Evolutionary conservation across 2,113 vertebrate species (phyloP).

Genomic region (Protobothrops mucrosquamatus): DNA sequence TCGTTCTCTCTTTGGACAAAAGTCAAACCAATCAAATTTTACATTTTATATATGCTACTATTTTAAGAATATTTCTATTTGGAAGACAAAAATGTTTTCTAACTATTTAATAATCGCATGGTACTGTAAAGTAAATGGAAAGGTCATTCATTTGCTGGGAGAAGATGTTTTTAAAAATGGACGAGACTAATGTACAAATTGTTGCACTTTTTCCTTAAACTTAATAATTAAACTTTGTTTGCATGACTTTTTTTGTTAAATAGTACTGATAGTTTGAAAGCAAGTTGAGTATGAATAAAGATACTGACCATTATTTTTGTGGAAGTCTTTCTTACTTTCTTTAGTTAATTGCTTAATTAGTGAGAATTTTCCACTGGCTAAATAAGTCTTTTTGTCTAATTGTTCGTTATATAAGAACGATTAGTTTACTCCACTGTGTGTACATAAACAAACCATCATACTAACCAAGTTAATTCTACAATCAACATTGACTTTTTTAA

Average conservation of each 20-base stretch:
- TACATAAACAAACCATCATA: background rate
- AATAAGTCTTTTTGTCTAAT: background rate
- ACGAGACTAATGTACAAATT: conserved; percentile 51
- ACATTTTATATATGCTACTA: conserved; percentile 2
- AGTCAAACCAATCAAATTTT: conserved; percentile 5
- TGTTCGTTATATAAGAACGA: background rate
- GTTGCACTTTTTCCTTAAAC: conserved; percentile 37
- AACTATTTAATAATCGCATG: conserved; percentile 28
- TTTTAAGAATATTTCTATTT: conserved; percentile 28
- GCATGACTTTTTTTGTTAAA: conserved; percentile 73
- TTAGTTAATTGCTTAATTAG: background rate
- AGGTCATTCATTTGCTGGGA: background rate
- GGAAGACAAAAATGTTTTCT: conserved; percentile 41
- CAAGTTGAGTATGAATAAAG: conserved; percentile 73
- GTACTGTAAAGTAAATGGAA: conserved; percentile 22
- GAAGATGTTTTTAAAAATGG: background rate
- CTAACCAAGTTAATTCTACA: background rate
- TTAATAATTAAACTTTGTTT: conserved; percentile 54
- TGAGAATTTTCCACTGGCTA: background rate
- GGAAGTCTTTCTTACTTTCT: conserved; percentile 9
- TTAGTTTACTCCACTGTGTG: background rate
- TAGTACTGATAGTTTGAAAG: conserved; percentile 69
- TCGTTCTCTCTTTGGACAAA: background rate
- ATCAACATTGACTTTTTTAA: background rate
- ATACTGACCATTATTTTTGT: conserved; percentile 45